Evolutionary conservation across 92 coral and sea anemone genomes (phyloP).

Genomic region (Phenganax marumi): DNA sequence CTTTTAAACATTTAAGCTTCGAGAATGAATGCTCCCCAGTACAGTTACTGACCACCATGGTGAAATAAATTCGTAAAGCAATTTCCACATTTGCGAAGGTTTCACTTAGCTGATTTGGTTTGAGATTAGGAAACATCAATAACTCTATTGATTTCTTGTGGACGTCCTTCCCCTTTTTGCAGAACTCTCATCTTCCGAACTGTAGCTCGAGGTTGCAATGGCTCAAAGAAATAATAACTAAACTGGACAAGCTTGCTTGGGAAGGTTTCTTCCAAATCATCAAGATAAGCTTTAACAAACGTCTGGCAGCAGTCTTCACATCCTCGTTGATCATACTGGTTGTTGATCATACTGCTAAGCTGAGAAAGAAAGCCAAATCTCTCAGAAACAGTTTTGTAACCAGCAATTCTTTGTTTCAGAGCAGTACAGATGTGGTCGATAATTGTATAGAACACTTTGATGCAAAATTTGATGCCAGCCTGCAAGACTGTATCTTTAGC

Average conservation of each 20-base stretch:
- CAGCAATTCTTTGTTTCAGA: conserved; percentile 16
- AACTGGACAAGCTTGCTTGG: neutral
- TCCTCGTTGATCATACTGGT: neutral
- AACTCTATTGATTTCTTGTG: neutral
- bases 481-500: conserved; percentile 29
- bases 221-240: neutral
- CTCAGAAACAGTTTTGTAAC: conserved; percentile 8
- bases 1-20: conserved; percentile 3
- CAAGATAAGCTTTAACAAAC: neutral
- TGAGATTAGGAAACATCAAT: neutral
- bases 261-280: conserved; percentile 21
- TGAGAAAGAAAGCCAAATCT: conserved; percentile 18
- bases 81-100: conserved; percentile 4
- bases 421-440: conserved; percentile 17
- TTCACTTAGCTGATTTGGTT: neutral
- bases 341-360: neutral
- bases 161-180: neutral
- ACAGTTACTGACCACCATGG: neutral
- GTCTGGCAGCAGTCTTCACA: neutral
- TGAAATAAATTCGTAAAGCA: neutral
- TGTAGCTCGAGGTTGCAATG: conserved; percentile 9
- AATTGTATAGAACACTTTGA: conserved; percentile 6
- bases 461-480: neutral
- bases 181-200: conserved; percentile 7
- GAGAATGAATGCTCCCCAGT: conserved; percentile 27